Evolutionary conservation across 2,113 vertebrate genomes (phyloP), one percentile per base, ranked within the genome.

Genomic region (Phaethornis superciliosus): DNA sequence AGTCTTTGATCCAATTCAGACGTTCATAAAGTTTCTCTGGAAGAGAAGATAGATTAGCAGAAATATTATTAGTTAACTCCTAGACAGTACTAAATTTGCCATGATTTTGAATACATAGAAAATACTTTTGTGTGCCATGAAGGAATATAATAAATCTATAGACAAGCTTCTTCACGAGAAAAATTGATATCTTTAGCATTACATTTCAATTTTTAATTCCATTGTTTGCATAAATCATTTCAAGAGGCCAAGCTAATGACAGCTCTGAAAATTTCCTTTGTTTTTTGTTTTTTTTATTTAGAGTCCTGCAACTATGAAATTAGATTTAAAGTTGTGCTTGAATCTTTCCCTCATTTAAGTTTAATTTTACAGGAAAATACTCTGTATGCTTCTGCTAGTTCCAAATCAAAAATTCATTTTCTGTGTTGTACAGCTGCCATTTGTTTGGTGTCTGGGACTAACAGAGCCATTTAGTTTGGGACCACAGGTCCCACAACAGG

Each of bases 1-100:
- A 95, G 97, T 96, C 90, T 97, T 98, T 97, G 91, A 83, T 89
- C 88, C 27, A 68, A 91, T 91, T 86, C 96, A 76, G 91, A 96
- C 90, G 74, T 85, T 93, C 76, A 91, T 8, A 76, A 95, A 82
- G 32, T 64, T 70, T 83, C 85, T 92, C 37, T 65, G 80, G 92
- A 90, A 96, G 86, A 96, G 79, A 60, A 95, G 81, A 88, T 58
- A 88, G 63, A 95, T 88, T 75, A 83, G 76, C 30, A 93, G 90
- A 90, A 82, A 54, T 85, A 11, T 69, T 93, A 85, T 96, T 90
- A 92, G 86, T 96, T 90, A 92, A 79, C 79, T 78, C 70, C n/a
- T 59, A 59, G 22, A 89, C 93, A 97, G 88, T 79, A 47, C 62
- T 93, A 91, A 95, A 82, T 88, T 93, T 80, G 63, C 35, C 24